Percentiles rank a stretch among this genome's conserved stretches.
phyloP scores from a whole-genome alignment of 2,888 invertebrate species.

The Epistrophe grossulariae region DNA sequence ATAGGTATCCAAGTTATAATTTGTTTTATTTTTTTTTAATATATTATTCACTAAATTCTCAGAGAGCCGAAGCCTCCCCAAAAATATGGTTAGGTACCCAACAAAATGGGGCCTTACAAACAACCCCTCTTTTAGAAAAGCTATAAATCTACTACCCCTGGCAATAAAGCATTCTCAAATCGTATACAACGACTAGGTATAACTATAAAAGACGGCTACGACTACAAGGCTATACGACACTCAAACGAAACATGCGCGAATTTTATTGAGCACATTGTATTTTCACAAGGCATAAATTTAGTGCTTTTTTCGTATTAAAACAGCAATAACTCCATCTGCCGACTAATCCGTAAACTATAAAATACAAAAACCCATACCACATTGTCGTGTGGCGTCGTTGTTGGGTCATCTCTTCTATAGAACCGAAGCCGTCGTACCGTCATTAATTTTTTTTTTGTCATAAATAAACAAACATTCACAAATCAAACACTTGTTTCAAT shows the following conservation, averaged over 20 bases:
- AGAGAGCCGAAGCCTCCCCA: slow-evolving; percentile 25
- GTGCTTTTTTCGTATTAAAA: slow-evolving; percentile 38
- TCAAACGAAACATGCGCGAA: slow-evolving; percentile 73
- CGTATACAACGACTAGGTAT: slow-evolving; percentile 60
- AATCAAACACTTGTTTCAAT: slow-evolving; percentile 49
- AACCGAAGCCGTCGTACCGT: not conserved
- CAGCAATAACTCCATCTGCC: slow-evolving; percentile 72
- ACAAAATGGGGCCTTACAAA: slow-evolving; percentile 60
- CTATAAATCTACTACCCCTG: slow-evolving; percentile 72
- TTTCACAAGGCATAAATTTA: slow-evolving; percentile 48
- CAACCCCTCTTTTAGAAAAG: slow-evolving; percentile 50
- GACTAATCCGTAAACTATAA: slow-evolving; percentile 71
- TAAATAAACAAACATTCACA: slow-evolving; percentile 48
- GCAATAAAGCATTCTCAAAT: slow-evolving; percentile 73
- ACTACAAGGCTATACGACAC: slow-evolving; percentile 14
- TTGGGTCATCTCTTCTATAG: not conserved
- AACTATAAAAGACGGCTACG: slow-evolving; percentile 5
- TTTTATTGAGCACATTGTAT: slow-evolving; percentile 69
- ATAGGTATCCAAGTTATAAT: slow-evolving; percentile 17
- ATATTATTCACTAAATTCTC: slow-evolving; percentile 37
- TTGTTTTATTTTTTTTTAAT: slow-evolving; percentile 56
- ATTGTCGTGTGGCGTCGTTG: slow-evolving; percentile 28
- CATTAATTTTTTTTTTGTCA: slow-evolving; percentile 17
- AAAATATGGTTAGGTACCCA: not conserved
- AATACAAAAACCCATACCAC: slow-evolving; percentile 58